Evolutionary conservation across 2,888 invertebrate genomes (phyloP).

Genomic region (Portevinia maculata): DNA sequence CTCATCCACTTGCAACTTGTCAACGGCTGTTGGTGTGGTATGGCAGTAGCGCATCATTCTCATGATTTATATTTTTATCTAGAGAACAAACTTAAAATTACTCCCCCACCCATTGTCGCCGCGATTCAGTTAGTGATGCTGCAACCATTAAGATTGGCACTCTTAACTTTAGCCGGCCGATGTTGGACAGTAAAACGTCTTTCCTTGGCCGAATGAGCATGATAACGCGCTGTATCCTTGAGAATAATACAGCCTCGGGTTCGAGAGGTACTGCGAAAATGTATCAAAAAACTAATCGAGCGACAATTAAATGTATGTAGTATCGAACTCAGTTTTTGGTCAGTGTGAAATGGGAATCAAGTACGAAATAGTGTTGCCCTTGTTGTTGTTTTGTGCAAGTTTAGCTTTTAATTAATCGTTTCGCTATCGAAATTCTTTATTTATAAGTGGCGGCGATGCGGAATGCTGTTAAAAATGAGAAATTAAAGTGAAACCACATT

Average conservation of each 20-base stretch:
- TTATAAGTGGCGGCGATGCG: slow-evolving; percentile 22
- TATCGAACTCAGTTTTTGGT: no score
- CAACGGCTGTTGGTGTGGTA: background rate
- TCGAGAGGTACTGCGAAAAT: slow-evolving; percentile 1
- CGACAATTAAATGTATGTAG: slow-evolving; percentile 16
- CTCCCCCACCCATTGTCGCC: background rate
- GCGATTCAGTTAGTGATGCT: slow-evolving; percentile 17
- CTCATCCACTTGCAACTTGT: slow-evolving; percentile 9
- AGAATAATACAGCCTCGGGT: slow-evolving; percentile 4
- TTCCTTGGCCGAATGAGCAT: background rate
- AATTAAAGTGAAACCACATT: slow-evolving; percentile 36
- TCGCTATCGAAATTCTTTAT: slow-evolving; percentile 53
- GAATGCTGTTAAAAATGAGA: slow-evolving; percentile 24
- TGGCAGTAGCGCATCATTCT: slow-evolving; percentile 8
- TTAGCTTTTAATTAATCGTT: slow-evolving; percentile 20
- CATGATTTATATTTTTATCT: slow-evolving; percentile 22
- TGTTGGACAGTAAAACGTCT: background rate
- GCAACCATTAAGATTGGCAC: slow-evolving; percentile 16
- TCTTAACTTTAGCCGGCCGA: background rate
- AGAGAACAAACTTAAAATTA: background rate
- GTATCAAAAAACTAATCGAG: background rate
- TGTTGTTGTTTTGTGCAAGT: slow-evolving; percentile 3
- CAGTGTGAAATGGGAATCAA: background rate
- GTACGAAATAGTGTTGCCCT: background rate
- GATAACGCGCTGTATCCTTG: slow-evolving; percentile 17